A percentile compares a stretch with the other conserved stretches of the same genome.
phyloP scores from a whole-genome alignment of 2,113 vertebrate species.

The Neodontobutis hainanensis region DNA sequence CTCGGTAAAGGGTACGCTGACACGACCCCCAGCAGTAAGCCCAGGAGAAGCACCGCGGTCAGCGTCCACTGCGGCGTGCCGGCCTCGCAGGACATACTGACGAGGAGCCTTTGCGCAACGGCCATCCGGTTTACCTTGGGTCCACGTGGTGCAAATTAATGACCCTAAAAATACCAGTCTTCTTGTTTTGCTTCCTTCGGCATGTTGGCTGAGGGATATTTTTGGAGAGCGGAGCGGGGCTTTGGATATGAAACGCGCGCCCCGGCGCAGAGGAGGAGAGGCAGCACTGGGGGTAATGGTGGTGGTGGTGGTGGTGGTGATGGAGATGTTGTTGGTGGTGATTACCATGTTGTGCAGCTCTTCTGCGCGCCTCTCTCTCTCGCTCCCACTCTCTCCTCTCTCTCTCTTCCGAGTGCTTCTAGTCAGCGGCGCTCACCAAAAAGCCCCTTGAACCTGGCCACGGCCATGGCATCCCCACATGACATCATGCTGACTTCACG shows the following conservation, averaged over 20 bases:
- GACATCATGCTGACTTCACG: slow-evolving; percentile 85
- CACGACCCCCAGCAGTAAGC: slow-evolving; percentile 84
- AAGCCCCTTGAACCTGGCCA: slow-evolving; percentile 79
- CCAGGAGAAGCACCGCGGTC: slow-evolving; percentile 84
- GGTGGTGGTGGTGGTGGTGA: slow-evolving; percentile 68
- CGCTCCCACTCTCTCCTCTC: slow-evolving; percentile 51
- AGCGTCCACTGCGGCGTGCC: slow-evolving; percentile 85
- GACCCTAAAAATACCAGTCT: slow-evolving; percentile 98
- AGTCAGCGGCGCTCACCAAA: slow-evolving; percentile 69
- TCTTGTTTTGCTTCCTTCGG: slow-evolving; percentile 94
- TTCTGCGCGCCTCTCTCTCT: slow-evolving; percentile 60
- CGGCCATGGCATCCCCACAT: slow-evolving; percentile 72
- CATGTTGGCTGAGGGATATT: slow-evolving; percentile 96
- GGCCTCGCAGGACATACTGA: slow-evolving; percentile 93
- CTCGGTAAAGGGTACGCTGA: slow-evolving; percentile 80
- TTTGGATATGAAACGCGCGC: slow-evolving; percentile 90
- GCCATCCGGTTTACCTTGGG: slow-evolving; percentile 92
- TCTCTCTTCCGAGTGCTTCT: slow-evolving; percentile 44
- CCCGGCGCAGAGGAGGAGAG: slow-evolving; percentile 78
- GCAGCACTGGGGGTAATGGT: slow-evolving; percentile 77
- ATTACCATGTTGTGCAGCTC: slow-evolving; percentile 88
- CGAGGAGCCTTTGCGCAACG: slow-evolving; percentile 88
- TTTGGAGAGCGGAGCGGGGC: slow-evolving; percentile 90
- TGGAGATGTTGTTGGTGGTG: slow-evolving; percentile 73
- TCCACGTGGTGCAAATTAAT: slow-evolving; percentile 97